phyloP scores from a whole-genome alignment of 2,888 invertebrate species.

The Oligia strigilis region DNA sequence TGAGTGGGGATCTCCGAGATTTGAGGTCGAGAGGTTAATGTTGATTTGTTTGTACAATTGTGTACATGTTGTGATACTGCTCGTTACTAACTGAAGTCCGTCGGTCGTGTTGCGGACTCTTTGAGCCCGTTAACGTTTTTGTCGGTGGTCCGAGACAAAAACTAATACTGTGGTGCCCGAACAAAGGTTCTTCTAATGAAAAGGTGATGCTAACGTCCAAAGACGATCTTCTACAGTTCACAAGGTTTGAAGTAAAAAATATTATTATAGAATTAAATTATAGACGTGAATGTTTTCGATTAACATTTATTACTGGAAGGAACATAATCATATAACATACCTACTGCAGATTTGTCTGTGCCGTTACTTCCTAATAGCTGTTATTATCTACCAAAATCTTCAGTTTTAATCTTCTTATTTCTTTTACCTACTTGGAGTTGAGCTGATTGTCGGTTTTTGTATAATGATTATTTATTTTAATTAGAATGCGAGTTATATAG shows the following conservation, averaged over 20 bases:
- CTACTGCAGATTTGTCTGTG: slow-evolving; percentile 50
- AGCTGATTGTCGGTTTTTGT: slow-evolving; percentile 25
- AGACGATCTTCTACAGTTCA: slow-evolving; percentile 58
- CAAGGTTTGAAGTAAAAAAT: slow-evolving; percentile 65
- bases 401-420: slow-evolving; percentile 39
- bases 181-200: slow-evolving; percentile 81
- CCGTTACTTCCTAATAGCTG: slow-evolving; percentile 43
- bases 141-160: slow-evolving; percentile 77
- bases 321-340: slow-evolving; percentile 43
- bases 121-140: slow-evolving; percentile 77
- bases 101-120: slow-evolving; percentile 68
- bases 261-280: slow-evolving; percentile 56
- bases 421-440: slow-evolving; percentile 22
- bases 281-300: slow-evolving; percentile 48
- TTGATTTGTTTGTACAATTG: slow-evolving; percentile 77
- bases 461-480: slow-evolving; percentile 33
- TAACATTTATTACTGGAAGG: slow-evolving; percentile 47
- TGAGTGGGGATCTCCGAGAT: slow-evolving; percentile 73
- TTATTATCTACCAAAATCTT: slow-evolving; percentile 45
- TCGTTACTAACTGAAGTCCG: slow-evolving; percentile 67
- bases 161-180: slow-evolving; percentile 78
- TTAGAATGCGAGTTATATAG: slow-evolving; percentile 7
- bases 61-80: slow-evolving; percentile 69
- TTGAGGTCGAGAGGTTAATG: slow-evolving; percentile 76
- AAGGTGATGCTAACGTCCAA: slow-evolving; percentile 73